phyloP scores from a whole-genome alignment of 1,140 invertebrate species.

The Gryon sp. region DNA sequence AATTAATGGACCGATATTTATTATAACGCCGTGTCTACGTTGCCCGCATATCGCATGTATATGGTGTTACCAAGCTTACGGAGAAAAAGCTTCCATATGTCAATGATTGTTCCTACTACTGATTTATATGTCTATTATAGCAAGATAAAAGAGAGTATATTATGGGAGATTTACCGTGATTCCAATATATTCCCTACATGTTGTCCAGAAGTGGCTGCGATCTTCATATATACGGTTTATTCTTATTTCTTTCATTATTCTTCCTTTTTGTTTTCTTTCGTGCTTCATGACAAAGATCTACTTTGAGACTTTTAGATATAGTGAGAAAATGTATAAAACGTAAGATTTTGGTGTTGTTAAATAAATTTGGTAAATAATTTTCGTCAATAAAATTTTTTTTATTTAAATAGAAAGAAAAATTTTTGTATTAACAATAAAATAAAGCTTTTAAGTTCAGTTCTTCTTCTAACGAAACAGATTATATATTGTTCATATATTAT shows the following conservation, averaged over 20 bases:
- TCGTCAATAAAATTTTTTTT: no score
- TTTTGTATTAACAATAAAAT: no score
- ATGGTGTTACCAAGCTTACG: conserved; percentile 7
- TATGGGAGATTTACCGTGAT: conserved; percentile 26
- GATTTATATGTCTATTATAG: conserved; percentile 42
- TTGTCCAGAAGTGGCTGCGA: conserved; percentile 10
- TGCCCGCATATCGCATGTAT: conserved; percentile 13
- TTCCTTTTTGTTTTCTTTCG: neutral
- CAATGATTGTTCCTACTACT: conserved; percentile 33
- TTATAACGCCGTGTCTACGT: conserved; percentile 2
- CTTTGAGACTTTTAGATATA: no score
- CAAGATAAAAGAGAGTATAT: conserved; percentile 37
- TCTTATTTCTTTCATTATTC: neutral
- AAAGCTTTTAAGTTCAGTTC: no score
- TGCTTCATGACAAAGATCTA: no score
- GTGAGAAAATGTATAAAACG: no score
- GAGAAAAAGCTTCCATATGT: conserved; percentile 30
- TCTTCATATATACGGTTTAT: conserved; percentile 1
- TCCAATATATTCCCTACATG: conserved; percentile 11
- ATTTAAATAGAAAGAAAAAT: no score
- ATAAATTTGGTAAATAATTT: no score
- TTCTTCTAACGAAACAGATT: no score
- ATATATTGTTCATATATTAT: no score
- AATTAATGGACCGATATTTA: conserved; percentile 15
- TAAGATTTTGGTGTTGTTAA: no score